Evolutionary conservation across 1,140 invertebrate species (phyloP).

Genomic region (Polyergus mexicanus): DNA sequence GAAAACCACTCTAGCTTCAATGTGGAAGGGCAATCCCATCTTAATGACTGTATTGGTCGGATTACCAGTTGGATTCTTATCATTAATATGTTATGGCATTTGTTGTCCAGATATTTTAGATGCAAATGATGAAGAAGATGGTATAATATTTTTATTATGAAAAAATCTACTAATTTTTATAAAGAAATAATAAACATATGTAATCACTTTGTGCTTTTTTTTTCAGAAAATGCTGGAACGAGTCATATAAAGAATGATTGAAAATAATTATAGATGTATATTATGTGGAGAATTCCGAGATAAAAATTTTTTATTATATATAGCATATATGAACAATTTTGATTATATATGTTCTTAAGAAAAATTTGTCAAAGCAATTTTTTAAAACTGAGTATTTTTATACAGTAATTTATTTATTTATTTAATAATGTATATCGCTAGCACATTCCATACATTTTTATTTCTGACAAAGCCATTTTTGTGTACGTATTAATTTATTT

Average conservation of each 20-base stretch:
- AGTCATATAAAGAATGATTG: constrained; percentile 85
- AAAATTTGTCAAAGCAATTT: constrained; percentile 46
- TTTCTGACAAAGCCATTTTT: background rate
- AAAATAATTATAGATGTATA: constrained; percentile 50
- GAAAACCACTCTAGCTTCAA: constrained; percentile 90
- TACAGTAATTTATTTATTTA: no score
- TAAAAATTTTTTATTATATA: constrained; percentile 34
- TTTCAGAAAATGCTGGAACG: constrained; percentile 75
- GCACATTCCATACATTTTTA: constrained; percentile 40
- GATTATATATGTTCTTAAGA: constrained; percentile 30
- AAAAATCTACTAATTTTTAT: background rate
- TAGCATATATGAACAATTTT: constrained; percentile 48
- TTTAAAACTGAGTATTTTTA: constrained; percentile 46
- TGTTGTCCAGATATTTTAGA: constrained; percentile 98
- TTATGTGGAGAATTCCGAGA: constrained; percentile 35
- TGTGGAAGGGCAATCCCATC: constrained; percentile 97
- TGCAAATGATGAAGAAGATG: constrained; percentile 94
- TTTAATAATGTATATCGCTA: background rate
- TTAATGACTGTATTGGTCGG: constrained; percentile 95
- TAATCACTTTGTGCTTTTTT: constrained; percentile 68
- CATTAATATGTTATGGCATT: constrained; percentile 97
- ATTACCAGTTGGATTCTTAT: constrained; percentile 95
- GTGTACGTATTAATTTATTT: constrained; percentile 4
- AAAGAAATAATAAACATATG: constrained; percentile 4
- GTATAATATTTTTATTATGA: constrained; percentile 64